These are phyloP conservation scores for Drosophila burlai DNA, from an alignment of 1,140 invertebrate genomes.

Conservation along the genomic window DNA sequence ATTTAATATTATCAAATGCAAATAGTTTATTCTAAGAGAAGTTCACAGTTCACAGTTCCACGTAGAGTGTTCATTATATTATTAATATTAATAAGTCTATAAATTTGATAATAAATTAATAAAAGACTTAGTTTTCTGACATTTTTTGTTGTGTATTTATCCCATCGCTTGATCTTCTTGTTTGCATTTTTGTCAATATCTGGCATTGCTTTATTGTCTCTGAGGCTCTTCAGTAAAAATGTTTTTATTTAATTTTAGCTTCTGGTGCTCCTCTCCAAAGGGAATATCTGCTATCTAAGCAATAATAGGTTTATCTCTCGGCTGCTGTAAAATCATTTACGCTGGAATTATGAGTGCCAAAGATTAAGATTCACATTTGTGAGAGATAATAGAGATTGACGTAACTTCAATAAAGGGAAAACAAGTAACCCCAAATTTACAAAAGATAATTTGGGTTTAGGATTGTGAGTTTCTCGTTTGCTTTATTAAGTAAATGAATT, in stretches of 20 bases:
- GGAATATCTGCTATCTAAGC: conserved; percentile 5
- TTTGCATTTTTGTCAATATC: conserved; percentile 37
- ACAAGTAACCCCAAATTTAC: background rate
- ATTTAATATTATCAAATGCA: too few relatives aligned
- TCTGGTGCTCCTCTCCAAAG: conserved; percentile 6
- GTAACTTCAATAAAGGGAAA: background rate
- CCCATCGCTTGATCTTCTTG: background rate
- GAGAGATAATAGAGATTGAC: background rate
- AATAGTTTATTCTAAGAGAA: too few relatives aligned
- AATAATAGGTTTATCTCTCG: conserved; percentile 4
- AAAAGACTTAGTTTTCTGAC: too few relatives aligned
- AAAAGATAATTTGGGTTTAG: background rate
- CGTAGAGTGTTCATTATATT: background rate
- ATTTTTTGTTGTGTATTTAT: background rate
- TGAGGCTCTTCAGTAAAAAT: conserved; percentile 13
- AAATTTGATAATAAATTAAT: too few relatives aligned
- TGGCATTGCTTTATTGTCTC: conserved; percentile 28
- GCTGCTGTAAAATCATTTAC: conserved; percentile 10
- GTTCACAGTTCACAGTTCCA: too few relatives aligned
- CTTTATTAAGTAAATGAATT: too few relatives aligned
- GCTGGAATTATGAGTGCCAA: background rate
- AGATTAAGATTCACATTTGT: background rate
- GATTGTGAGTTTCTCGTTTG: background rate
- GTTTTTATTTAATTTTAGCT: conserved; percentile 65
- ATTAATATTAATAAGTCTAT: background rate